Evolutionary conservation across 1,140 invertebrate genomes (phyloP).

Genomic region (Sogatella furcifera): DNA sequence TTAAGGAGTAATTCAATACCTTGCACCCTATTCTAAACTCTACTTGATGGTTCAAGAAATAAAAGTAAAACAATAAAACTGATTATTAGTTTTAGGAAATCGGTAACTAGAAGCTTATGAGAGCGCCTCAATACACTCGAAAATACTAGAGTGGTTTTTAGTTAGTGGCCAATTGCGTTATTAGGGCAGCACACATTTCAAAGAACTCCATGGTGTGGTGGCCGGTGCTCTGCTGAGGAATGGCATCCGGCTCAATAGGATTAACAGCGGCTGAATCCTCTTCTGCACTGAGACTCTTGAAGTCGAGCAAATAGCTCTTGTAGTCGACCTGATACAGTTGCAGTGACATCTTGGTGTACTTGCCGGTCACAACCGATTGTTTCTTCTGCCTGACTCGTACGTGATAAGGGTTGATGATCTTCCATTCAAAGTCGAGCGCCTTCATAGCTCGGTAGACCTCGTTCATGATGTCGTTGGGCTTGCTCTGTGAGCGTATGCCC

Average conservation of each 20-base stretch:
- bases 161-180: slow-evolving; percentile 79
- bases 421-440: slow-evolving; percentile 95
- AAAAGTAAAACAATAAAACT: no score
- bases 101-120: no score
- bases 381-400: slow-evolving; percentile 84
- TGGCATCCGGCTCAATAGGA: slow-evolving; percentile 6
- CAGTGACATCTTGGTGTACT: slow-evolving; percentile 92
- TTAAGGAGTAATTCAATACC: no score
- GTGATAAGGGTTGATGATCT: slow-evolving; percentile 93
- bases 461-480: slow-evolving; percentile 99
- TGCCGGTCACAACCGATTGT: slow-evolving; percentile 49
- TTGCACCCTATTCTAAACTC: no score
- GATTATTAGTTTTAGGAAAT: no score
- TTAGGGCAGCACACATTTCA: slow-evolving; percentile 97
- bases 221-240: slow-evolving; percentile 15
- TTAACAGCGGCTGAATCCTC: slow-evolving; percentile 31
- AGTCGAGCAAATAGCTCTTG: slow-evolving; percentile 94
- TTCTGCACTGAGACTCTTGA: slow-evolving; percentile 84
- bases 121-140: no score
- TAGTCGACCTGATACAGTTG: slow-evolving; percentile 98
- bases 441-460: slow-evolving; percentile 99
- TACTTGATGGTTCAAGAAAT: no score
- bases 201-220: slow-evolving; percentile 99
- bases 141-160: not conserved
- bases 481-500: slow-evolving; percentile 94